A percentile compares a stretch with the other conserved stretches of the same genome.
phyloP scores from a whole-genome alignment of 1,140 invertebrate species.

The Grapholita molesta region DNA sequence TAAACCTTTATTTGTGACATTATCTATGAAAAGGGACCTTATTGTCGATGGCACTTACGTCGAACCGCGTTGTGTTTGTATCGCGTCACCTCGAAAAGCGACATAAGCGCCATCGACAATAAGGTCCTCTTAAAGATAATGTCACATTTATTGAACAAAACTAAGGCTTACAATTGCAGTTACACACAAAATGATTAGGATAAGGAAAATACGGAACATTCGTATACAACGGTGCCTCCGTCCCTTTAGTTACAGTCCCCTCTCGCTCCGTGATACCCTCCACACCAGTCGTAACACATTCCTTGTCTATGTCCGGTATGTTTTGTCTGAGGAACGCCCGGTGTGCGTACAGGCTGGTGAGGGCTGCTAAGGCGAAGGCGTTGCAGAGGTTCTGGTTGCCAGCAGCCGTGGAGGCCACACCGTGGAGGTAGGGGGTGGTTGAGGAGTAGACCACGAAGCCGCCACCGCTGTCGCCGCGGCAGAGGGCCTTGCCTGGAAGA shows the following conservation, averaged over 20 bases:
- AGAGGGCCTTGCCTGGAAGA: slow-evolving; percentile 4
- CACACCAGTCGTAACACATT: neutral
- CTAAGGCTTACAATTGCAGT: neutral
- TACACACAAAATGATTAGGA: neutral
- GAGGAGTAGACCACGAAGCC: neutral
- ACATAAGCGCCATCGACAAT: too few species aligned
- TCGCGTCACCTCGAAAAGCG: too few species aligned
- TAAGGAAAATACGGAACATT: neutral
- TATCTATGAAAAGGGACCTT: too few species aligned
- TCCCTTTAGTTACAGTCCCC: neutral
- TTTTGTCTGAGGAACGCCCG: neutral
- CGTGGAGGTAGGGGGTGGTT: neutral
- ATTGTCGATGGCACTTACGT: too few species aligned
- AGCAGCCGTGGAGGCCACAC: slow-evolving; percentile 3
- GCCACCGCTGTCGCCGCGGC: slow-evolving; percentile 18
- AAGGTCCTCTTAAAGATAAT: too few species aligned
- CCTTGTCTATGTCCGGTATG: neutral
- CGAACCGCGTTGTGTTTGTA: too few species aligned
- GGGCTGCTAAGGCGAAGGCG: neutral
- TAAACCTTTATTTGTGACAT: too few species aligned
- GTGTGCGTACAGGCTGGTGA: neutral
- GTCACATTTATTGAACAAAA: too few species aligned
- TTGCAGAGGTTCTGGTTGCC: slow-evolving; percentile 10
- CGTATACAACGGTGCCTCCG: neutral
- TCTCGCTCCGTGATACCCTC: too few species aligned